phyloP scores from a whole-genome alignment of 2,888 invertebrate genomes.

The Tipula unca region DNA sequence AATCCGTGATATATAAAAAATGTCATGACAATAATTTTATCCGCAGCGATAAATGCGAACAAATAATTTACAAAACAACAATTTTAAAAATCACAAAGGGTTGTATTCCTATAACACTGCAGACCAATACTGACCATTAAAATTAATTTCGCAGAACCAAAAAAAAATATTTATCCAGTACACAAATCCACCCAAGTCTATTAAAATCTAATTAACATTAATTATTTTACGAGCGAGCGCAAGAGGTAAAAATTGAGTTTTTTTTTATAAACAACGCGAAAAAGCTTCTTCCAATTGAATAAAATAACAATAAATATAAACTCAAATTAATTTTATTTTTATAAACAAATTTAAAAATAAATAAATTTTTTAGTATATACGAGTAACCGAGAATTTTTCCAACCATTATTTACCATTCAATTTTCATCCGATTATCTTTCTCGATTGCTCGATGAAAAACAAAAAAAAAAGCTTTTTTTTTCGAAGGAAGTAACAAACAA shows the following conservation, averaged over 20 bases:
- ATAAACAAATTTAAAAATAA: constrained; percentile 14
- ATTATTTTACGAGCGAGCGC: not conserved
- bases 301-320: not conserved
- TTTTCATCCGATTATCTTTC: constrained; percentile 4
- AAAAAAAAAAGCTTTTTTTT: not conserved
- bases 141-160: not conserved
- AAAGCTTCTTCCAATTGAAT: not conserved
- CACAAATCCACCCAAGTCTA: not conserved
- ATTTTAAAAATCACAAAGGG: not conserved
- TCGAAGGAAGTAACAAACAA: not conserved
- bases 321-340: not conserved
- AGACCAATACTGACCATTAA: not conserved
- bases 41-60: not conserved
- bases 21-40: not conserved
- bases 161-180: not conserved
- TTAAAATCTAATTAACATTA: constrained; percentile 8
- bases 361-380: not conserved
- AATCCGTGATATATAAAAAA: too few species aligned
- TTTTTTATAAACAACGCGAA: not conserved
- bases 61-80: not conserved
- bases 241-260: not conserved
- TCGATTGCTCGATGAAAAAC: not conserved
- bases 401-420: constrained; percentile 8
- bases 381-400: not conserved
- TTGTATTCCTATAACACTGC: not conserved